Base-by-base conservation (phyloP, 2,797 vertebrate species). In the Peromyscus eremicus region DNA sequence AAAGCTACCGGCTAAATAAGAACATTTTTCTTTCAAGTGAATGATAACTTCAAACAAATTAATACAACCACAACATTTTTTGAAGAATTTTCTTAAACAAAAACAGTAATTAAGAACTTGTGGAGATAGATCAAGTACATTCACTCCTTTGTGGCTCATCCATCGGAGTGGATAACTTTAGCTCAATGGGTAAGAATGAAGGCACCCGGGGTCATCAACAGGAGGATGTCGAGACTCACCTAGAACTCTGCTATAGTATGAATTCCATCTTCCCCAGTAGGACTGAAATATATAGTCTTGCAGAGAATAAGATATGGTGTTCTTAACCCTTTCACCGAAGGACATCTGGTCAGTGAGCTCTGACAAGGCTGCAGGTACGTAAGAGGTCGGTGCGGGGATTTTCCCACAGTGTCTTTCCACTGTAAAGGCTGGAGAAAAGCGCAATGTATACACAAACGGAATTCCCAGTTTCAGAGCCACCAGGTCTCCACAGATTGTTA, bases 331-430 rank as follows among this genome's bases (percentile, higher is more conserved):
- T 93, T 99, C 98, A 0, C 37, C 60, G 64, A 99, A 99, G 77
- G 98, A 96, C 99, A 99, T 99, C 85, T 43, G 97, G 96, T 99
- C 99, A 0, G 99, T 99, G 94, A 99, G 98, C 97, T 99, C 99
- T 6, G 99, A 99, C 92, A 99, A 98, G 1, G 97, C 76, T 29
- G 98, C 98, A 0, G 99, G 99, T 0, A 98, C 98, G 2, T 99
- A 99, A 21, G 99, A 99, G 0, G 98, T 98, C 0, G 99, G 99
- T 29, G 99, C 94, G 1, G 99, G 99, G 0, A 99, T 85, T 97
- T 99, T 99, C 57, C 99, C 99, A 0, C 99, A 99, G 25, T 99
- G 97, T 83, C 99, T 99, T 97, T 99, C 99, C 82, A 98, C 95
- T 3, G 98, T 98, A 82, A 98, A 92, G 43, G 97, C 99, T 0